Percentiles rank a stretch among this genome's conserved stretches.
These are phyloP conservation scores for Styela clava DNA, from an alignment of 23 tunicate species.

Conservation along the genomic window DNA sequence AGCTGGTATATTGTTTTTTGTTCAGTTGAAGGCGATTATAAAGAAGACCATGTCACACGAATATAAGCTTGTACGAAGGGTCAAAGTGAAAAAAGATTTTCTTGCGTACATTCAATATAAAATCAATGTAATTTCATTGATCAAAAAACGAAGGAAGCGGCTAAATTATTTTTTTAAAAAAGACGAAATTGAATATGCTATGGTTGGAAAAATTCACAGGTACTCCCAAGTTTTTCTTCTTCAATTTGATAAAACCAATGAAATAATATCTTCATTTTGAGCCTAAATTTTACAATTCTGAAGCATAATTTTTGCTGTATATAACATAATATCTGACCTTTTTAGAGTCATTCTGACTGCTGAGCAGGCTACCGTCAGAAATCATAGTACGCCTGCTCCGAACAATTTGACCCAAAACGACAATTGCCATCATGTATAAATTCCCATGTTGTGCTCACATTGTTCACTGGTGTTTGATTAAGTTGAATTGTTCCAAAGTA, in stretches of 20 bases:
- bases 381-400: no score
- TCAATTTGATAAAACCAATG: neutral
- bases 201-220: slow-evolving; percentile 74
- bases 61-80: slow-evolving; percentile 73
- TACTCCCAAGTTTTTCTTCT: neutral
- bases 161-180: slow-evolving; percentile 62
- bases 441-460: no score
- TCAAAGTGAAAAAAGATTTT: slow-evolving; percentile 66
- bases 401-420: no score
- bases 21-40: slow-evolving; percentile 71
- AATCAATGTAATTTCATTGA: slow-evolving; percentile 43
- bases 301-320: no score
- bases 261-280: no score
- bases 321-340: no score
- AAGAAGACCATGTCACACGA: slow-evolving; percentile 62
- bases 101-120: slow-evolving; percentile 73
- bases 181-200: slow-evolving; percentile 81
- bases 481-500: neutral
- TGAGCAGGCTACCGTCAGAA: no score
- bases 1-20: no score
- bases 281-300: no score
- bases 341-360: no score
- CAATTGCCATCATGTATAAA: no score
- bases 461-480: no score
- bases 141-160: slow-evolving; percentile 58